Percentiles rank a stretch among this genome's conserved stretches.
These are phyloP conservation scores for Oryzias woworae DNA, from an alignment of 2,113 vertebrate species.

Conservation along the genomic window DNA sequence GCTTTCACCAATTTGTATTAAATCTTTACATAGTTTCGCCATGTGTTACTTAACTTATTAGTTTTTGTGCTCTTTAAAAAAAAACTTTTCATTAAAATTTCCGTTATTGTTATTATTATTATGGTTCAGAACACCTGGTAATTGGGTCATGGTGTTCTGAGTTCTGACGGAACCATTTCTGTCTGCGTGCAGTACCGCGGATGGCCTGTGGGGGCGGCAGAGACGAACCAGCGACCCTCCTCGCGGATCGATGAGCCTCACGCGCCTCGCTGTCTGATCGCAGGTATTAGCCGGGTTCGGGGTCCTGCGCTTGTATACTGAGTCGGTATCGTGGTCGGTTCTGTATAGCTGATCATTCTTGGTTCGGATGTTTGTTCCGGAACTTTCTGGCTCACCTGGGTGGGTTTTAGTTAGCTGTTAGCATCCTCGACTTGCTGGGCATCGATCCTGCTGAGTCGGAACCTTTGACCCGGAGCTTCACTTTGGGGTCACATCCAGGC, in stretches of 20 bases:
- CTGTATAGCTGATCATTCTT: not conserved
- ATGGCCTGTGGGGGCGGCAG: conserved; percentile 23
- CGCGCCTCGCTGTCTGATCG: not conserved
- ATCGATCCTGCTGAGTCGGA: not conserved
- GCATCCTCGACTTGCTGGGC: not conserved
- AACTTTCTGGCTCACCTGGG: conserved; percentile 36
- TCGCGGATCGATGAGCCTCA: conserved; percentile 15
- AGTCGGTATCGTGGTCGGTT: not conserved
- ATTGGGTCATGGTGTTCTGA: no score
- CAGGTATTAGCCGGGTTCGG: not conserved
- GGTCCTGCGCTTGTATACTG: not conserved
- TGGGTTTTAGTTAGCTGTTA: conserved; percentile 1
- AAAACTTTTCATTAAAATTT: no score
- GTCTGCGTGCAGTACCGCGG: not conserved
- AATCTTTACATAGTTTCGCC: no score
- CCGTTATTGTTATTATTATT: no score
- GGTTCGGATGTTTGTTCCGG: conserved; percentile 16
- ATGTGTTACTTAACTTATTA: no score
- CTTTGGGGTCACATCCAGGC: not conserved
- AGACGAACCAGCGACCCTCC: no score
- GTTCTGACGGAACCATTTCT: no score
- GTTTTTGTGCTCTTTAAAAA: no score
- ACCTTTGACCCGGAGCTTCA: not conserved
- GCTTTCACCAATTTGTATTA: no score
- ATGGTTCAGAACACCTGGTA: no score